phyloP scores from a whole-genome alignment of 2,888 invertebrate species.

The Chrysomela aeneicollis region DNA sequence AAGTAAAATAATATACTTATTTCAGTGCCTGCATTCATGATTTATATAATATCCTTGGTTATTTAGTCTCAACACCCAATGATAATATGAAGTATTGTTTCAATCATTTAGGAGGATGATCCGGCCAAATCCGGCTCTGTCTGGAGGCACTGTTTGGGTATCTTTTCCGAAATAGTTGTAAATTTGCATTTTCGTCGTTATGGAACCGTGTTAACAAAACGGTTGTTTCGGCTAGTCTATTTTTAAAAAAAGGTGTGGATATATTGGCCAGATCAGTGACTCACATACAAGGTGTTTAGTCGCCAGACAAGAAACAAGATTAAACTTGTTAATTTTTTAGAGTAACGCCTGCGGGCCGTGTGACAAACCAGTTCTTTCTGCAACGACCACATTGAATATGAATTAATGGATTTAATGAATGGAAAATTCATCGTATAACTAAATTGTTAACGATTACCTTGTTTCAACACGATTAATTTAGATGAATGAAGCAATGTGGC shows the following conservation, averaged over 20 bases:
- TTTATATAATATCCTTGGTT: too few relatives aligned
- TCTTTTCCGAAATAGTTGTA: constrained; percentile 20
- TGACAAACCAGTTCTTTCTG: constrained; percentile 7
- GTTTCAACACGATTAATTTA: neutral
- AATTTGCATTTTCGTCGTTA: constrained; percentile 25
- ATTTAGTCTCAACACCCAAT: too few relatives aligned
- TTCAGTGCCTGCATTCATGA: too few relatives aligned
- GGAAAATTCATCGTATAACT: neutral
- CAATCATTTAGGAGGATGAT: too few relatives aligned
- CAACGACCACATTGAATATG: neutral
- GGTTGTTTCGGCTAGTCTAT: constrained; percentile 5
- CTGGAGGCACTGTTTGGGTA: constrained; percentile 23
- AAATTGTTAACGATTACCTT: neutral
- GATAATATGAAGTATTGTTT: too few relatives aligned
- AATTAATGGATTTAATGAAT: constrained; percentile 7
- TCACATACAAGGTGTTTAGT: constrained; percentile 7
- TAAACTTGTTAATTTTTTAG: constrained; percentile 2
- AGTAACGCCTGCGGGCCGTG: neutral
- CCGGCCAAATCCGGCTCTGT: neutral
- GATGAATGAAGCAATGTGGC: neutral
- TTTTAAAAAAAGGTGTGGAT: constrained; percentile 5
- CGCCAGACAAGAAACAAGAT: constrained; percentile 6
- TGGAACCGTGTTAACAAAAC: constrained; percentile 5
- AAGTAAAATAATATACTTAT: too few relatives aligned
- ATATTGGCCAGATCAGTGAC: constrained; percentile 4